Conservation (phyloP, 2,888 invertebrate species). For the Spodoptera picta region DNA sequence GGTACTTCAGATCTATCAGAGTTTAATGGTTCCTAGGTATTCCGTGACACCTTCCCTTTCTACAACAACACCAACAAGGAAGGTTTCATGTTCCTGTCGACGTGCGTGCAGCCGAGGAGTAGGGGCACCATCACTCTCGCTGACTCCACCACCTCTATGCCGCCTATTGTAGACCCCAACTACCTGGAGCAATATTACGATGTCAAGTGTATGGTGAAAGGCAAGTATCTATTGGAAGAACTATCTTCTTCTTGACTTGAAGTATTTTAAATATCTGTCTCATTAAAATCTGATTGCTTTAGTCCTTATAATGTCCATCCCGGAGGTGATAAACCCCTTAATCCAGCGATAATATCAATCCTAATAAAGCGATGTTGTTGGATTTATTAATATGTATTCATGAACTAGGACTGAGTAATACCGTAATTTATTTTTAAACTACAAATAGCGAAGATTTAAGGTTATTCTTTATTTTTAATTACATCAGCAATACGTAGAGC, state of each 20-base stretch:
- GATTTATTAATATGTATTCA: no score
- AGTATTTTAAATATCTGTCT: no score
- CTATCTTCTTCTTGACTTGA: no score
- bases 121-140: constrained; percentile 90
- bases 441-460: no score
- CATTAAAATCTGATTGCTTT: no score
- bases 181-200: constrained; percentile 91
- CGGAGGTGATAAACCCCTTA: no score
- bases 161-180: constrained; percentile 92
- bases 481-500: constrained; percentile 89
- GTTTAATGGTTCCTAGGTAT: constrained; percentile 81
- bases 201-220: constrained; percentile 89
- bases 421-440: no score
- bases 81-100: constrained; percentile 91
- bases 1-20: neutral
- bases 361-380: no score
- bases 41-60: constrained; percentile 90
- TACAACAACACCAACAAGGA: constrained; percentile 90
- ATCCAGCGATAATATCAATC: no score
- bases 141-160: constrained; percentile 87
- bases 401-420: no score
- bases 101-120: constrained; percentile 92
- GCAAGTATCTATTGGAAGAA: constrained; percentile 63
- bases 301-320: no score
- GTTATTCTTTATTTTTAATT: neutral